Base-by-base conservation (phyloP, 1,140 invertebrate species). In the Zaprionus davidi region DNA sequence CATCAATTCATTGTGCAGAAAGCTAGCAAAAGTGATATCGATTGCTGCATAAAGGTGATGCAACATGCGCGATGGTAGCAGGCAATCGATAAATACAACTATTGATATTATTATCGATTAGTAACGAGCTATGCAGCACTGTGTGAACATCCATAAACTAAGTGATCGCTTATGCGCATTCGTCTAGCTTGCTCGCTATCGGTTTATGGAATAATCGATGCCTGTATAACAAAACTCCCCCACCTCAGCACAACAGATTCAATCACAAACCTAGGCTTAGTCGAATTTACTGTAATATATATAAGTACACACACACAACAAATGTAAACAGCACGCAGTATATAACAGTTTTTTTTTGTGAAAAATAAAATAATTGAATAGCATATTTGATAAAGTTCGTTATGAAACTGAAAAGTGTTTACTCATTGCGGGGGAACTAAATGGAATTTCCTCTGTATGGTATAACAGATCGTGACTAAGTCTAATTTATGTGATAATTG, bases 281-380 rank as follows among this genome's bases (percentile, higher is more conserved):
- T 73, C 71, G 12, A 88, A 84, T 87, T 75, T 84, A 81, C 55
- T 87, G 84, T 87, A 87, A 84, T 58, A 85, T 85, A 86, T 12
- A 60, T 49, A 59, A 5, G 38, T 13, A 53, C 46, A 22, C 56
- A 51, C 44, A 60, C 31, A 65, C 31, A 53, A 66, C 15, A 57
- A 70, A 64, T 73, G 74, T 66, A 17, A 79, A 60, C 58, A 65
- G n/a, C 36, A 49, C 56, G 82, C 81, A 80, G 74, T 85, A 78
- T 83, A 78, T 78, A 76, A 75, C 66, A 12, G 49, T 69, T 73
- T 81, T 71, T 82, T 82, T 62, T 67, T 65, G 44, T 76, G 70
- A 64, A 69, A 63, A 87, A 81, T 82, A 86, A 88, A 83, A 51
- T 20, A 44, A 65, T 57, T 75, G 31, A 55, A 84, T 67, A 78